Base-by-base conservation (phyloP, 2,888 invertebrate genomes). In the Drosophila crucigera region DNA sequence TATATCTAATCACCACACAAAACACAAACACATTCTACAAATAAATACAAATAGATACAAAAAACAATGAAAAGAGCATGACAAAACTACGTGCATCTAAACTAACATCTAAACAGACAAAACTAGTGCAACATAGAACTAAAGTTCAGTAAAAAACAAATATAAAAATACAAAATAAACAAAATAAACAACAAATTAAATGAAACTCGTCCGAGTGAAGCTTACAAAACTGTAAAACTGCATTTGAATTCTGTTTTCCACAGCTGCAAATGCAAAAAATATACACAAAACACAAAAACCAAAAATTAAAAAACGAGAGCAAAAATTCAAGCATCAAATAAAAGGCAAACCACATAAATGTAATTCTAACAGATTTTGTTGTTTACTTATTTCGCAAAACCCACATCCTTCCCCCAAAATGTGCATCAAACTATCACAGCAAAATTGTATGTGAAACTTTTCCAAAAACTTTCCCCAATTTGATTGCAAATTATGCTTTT, bases 61-160 rank as follows among this genome's bases (percentile, higher is more conserved):
- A 47, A 64, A 64, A 69, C 53, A 52, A 82, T 65, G 63, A 69
- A 80, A 67, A 54, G 74, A 77, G 53, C 87, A 84, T 84, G 87
- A 89, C 84, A 89, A 89, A 76, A 86, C 90, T 84, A 84, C 76
- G 75, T 76, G 74, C 74, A 87, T 87, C 79, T 84, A 89, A 84
- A 33, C 33, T 33, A 33, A 33, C 33, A 11, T 33, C 33, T 33
- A 33, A 33, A 33, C 33, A 33, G 33, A 33, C 33, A 33, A 33
- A 33, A 33, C 33, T 33, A 33, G 33, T 56, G 80, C 83, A 80
- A 73, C 59, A 73, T 69, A 82, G 77, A 82, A 77, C 89, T 77
- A 85, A 74, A 83, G 86, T 83, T 83, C 80, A 80, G 68, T 73
- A 73, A 73, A 65, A 54, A 54, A 65, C 58, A 35, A 63, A 70